Conservation (phyloP, 2,113 vertebrate genomes). For the Strix aluco region DNA sequence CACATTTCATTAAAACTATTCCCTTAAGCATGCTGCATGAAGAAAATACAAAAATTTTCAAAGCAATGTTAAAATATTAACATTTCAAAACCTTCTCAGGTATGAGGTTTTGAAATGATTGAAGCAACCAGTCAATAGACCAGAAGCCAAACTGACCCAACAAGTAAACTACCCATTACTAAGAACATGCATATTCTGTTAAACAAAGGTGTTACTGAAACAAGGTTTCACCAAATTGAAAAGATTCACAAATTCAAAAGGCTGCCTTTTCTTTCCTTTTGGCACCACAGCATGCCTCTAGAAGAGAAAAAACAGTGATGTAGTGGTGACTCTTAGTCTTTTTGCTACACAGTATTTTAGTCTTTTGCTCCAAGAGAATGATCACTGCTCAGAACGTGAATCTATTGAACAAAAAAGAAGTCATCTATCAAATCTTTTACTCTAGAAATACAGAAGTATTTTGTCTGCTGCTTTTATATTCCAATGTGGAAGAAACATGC, state of each 20-base stretch:
- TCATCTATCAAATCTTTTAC: background rate
- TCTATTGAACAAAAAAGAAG: background rate
- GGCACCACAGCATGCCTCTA: background rate
- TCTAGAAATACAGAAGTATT: background rate
- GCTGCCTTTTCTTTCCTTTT: background rate
- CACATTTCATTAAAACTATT: background rate
- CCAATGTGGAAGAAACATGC: background rate
- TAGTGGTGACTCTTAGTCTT: background rate
- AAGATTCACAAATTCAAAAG: background rate
- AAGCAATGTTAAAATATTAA: background rate
- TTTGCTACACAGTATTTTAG: background rate
- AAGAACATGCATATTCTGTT: background rate
- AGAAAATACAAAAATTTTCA: background rate
- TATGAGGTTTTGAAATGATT: background rate
- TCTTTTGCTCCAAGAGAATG: background rate
- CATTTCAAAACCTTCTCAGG: background rate
- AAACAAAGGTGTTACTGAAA: background rate
- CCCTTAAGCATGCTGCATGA: background rate
- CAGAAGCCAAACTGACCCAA: background rate
- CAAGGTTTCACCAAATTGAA: background rate
- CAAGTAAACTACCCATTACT: background rate
- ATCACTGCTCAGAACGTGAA: background rate
- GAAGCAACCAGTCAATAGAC: background rate
- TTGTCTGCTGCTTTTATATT: background rate
- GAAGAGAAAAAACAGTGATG: background rate